Percentiles rank a stretch among this genome's conserved stretches.
Evolutionary conservation across 1,140 invertebrate genomes (phyloP).

Genomic region (Phthorimaea operculella): DNA sequence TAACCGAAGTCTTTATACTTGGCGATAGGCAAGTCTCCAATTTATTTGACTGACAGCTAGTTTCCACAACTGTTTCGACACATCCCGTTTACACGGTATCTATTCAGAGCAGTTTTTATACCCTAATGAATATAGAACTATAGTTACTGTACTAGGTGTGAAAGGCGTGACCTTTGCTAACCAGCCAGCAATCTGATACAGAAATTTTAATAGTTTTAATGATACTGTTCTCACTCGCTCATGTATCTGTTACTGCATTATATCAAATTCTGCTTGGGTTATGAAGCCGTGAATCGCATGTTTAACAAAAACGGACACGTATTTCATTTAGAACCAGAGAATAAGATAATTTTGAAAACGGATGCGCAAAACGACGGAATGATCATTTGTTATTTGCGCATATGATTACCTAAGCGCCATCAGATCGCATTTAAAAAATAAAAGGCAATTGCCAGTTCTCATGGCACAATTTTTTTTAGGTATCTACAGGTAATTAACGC

Average conservation of each 20-base stretch:
- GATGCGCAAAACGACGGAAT: conserved; percentile 3
- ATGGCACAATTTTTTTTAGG: too few species aligned
- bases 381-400: neutral
- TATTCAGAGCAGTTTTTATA: conserved; percentile 4
- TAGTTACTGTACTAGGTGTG: conserved; percentile 25
- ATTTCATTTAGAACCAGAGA: too few species aligned
- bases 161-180: conserved; percentile 32
- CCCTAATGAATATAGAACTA: conserved; percentile 2
- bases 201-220: conserved; percentile 12
- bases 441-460: too few species aligned
- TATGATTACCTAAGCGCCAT: neutral
- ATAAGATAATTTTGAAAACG: conserved; percentile 17
- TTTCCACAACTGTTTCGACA: conserved; percentile 6
- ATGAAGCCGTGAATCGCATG: too few species aligned
- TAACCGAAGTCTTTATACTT: too few species aligned
- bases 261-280: too few species aligned
- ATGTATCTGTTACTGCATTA: too few species aligned
- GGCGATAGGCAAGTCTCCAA: neutral
- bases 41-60: conserved; percentile 3
- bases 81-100: neutral
- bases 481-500: too few species aligned
- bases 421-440: too few species aligned
- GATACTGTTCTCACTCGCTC: too few species aligned
- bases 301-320: too few species aligned
- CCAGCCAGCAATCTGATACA: conserved; percentile 21